These are phyloP conservation scores for Drosophila sechellia DNA, from an alignment of 1,140 invertebrate species.

Conservation along the genomic window DNA sequence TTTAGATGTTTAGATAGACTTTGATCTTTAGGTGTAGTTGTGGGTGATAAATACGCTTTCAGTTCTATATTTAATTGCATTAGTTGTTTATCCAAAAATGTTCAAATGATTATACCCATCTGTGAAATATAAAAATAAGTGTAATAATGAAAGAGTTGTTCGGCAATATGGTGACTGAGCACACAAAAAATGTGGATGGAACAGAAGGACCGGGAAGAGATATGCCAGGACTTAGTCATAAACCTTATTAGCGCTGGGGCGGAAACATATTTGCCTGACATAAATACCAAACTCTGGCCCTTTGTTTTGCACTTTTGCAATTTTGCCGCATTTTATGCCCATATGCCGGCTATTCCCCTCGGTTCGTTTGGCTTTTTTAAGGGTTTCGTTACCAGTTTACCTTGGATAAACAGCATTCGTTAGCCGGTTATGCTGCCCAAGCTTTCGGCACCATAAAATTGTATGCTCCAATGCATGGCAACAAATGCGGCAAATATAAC, in stretches of 20 bases:
- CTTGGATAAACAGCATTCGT: conserved; percentile 3
- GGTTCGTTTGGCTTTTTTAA: conserved; percentile 45
- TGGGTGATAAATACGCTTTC: background rate
- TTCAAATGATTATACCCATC: background rate
- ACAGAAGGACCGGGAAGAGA: conserved; percentile 18
- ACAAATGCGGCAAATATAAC: conserved; percentile 76
- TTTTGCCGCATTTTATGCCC: conserved; percentile 50
- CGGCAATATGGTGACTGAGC: conserved; percentile 62
- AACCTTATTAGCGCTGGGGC: conserved; percentile 80
- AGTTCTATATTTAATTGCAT: background rate
- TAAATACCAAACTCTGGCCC: conserved; percentile 61
- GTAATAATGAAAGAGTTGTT: conserved; percentile 64
- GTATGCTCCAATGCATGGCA: conserved; percentile 75
- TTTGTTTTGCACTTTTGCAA: conserved; percentile 79
- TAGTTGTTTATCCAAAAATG: background rate
- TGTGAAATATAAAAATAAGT: conserved; percentile 9
- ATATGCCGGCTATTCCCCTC: conserved; percentile 55
- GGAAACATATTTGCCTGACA: conserved; percentile 81
- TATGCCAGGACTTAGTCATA: conserved; percentile 54
- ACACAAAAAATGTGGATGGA: conserved; percentile 1
- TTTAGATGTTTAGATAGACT: no score
- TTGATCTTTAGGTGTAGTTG: no score
- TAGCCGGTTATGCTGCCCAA: conserved; percentile 20
- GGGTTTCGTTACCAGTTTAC: conserved; percentile 17
- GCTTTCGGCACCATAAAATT: conserved; percentile 76